Evolutionary conservation across 2,888 invertebrate genomes (phyloP).

Genomic region (Leucophora obtusa): DNA sequence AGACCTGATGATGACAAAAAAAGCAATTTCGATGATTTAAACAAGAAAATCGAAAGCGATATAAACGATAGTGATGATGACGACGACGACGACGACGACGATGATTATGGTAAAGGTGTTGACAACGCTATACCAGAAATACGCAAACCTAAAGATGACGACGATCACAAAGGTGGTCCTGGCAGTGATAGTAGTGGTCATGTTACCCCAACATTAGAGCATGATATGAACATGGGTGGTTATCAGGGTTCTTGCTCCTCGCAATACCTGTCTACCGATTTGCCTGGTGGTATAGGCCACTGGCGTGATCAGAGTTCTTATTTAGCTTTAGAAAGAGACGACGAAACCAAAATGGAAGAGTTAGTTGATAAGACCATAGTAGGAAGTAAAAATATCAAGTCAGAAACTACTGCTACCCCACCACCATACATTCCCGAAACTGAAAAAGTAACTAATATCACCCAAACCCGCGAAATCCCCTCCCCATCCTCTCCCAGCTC

Average conservation of each 20-base stretch:
- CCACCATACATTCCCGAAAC: slow-evolving; percentile 63
- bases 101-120: slow-evolving; percentile 77
- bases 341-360: slow-evolving; percentile 22
- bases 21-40: slow-evolving; percentile 43
- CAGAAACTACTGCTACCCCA: slow-evolving; percentile 42
- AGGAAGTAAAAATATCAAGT: slow-evolving; percentile 33
- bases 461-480: slow-evolving; percentile 12
- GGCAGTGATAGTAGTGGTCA: slow-evolving; percentile 82
- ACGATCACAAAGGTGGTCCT: slow-evolving; percentile 81
- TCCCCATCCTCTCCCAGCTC: slow-evolving; percentile 54
- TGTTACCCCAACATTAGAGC: slow-evolving; percentile 72
- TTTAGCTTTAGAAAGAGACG: slow-evolving; percentile 81
- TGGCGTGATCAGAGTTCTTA: slow-evolving; percentile 91
- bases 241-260: slow-evolving; percentile 79
- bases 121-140: slow-evolving; percentile 73
- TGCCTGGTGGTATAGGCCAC: slow-evolving; percentile 89
- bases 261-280: slow-evolving; percentile 84
- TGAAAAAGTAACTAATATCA: slow-evolving; percentile 56
- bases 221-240: slow-evolving; percentile 65
- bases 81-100: slow-evolving; percentile 82
- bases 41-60: slow-evolving; percentile 39
- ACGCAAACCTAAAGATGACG: slow-evolving; percentile 71
- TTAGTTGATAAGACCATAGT: slow-evolving; percentile 22
- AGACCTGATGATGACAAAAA: slow-evolving; percentile 57
- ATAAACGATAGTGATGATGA: slow-evolving; percentile 76